phyloP scores from a whole-genome alignment of 2,797 vertebrate species.

The Hafferia zeledoni region DNA sequence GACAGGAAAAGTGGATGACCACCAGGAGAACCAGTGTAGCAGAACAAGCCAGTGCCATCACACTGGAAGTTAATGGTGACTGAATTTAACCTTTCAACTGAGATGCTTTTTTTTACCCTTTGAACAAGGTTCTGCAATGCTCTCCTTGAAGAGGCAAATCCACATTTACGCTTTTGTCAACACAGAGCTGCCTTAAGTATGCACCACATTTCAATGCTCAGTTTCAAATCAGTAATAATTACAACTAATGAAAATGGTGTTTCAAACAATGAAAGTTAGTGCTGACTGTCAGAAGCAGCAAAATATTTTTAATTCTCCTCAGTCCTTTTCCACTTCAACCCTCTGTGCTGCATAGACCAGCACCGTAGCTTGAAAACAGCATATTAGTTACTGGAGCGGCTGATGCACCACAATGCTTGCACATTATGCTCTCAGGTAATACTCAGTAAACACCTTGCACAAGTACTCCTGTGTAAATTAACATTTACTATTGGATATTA shows the following conservation, averaged over 20 bases:
- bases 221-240: background rate
- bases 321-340: background rate
- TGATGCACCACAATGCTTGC: rapidly evolving
- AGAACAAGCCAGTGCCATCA: background rate
- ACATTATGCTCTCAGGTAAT: rapidly evolving
- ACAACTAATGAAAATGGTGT: background rate
- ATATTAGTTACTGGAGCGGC: background rate
- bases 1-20: rapidly evolving
- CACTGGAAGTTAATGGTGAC: background rate
- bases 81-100: background rate
- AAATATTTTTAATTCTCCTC: background rate
- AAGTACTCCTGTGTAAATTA: background rate
- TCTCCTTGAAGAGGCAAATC: background rate
- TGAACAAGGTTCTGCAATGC: background rate
- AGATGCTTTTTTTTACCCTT: background rate
- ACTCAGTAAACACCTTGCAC: background rate
- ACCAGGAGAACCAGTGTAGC: rapidly evolving
- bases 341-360: background rate
- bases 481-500: background rate
- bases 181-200: background rate
- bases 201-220: background rate
- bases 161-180: background rate
- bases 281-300: background rate
- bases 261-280: background rate
- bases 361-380: background rate